Percentiles rank a stretch among this genome's conserved stretches.
phyloP scores from a whole-genome alignment of 2,797 vertebrate genomes.

The Rhabdomys pumilio region DNA sequence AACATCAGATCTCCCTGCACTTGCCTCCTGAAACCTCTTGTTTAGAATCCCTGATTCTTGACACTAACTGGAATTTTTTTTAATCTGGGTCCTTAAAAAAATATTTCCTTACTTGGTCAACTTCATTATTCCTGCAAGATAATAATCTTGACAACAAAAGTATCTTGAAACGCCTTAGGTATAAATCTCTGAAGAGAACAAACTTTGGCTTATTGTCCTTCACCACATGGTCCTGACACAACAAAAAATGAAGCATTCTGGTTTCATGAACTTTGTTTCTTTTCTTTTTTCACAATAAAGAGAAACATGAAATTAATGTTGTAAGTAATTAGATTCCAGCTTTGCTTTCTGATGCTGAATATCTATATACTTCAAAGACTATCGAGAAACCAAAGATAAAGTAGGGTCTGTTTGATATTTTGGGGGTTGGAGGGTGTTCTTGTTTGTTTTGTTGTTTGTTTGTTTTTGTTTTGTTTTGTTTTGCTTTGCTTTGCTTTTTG shows the following conservation, averaged over 20 bases:
- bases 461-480: background rate
- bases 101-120: background rate
- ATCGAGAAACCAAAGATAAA: background rate
- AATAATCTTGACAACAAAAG: constrained; percentile 27
- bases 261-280: constrained; percentile 69
- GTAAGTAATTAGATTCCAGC: constrained; percentile 66
- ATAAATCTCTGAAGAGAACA: background rate
- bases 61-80: background rate
- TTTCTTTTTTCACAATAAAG: constrained; percentile 67
- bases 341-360: background rate
- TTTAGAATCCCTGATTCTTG: background rate
- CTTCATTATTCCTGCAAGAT: background rate
- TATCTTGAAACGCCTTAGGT: background rate
- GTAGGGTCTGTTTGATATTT: background rate
- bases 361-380: background rate
- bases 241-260: constrained; percentile 65
- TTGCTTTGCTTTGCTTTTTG: constrained; percentile 18
- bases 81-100: background rate
- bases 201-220: constrained; percentile 15
- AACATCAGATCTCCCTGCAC: background rate
- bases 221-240: background rate
- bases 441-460: background rate
- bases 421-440: background rate
- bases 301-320: constrained; percentile 64
- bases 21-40: background rate